Evolutionary conservation across 1,140 invertebrate genomes (phyloP), one percentile per base, ranked within the genome.

Genomic region (Aphelinus certus): DNA sequence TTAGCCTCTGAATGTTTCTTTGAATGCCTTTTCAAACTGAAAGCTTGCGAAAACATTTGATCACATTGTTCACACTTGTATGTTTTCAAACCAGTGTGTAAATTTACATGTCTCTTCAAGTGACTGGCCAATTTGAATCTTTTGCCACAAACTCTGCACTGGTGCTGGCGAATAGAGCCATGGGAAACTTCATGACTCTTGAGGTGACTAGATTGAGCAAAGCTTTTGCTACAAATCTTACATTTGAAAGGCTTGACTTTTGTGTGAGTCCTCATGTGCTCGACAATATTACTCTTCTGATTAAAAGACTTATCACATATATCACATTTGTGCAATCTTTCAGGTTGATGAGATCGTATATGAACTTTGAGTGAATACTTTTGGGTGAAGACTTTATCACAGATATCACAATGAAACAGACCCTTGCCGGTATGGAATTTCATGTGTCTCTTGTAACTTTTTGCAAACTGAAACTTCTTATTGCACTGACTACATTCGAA

Each of bases 201-300:
- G 46, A 89, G 76, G 74, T 87, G 85, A 75, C 84, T 85, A 42
- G 84, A 85, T 68, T 87, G 85, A 0, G 84, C 79, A 65, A 88
- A 89, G 53, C 78, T 81, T 78, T 88, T 90, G 2, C 81, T 83
- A 76, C 88, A 90, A 0, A 82, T 73, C 78, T 87, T 82, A 77
- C 90, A 91, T 10, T 86, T 82, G 71, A 85, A 89, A 1, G 90
- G 90, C 70, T 90, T 89, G 6, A 88, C 79, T 74, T 88, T 89
- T 0, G 88, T 90, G 60, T 91, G 90, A 58, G 87, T 88, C 79
- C 88, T 85, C 70, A 87, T 73, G 78, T 91, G 90, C 69, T 89
- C 87, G 3, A 87, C 83, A 45, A 90, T 80, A 79, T 90, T 90
- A 67, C 87, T 87, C 64, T 88, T 87, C 43, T 88, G 88, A 9